Evolutionary conservation across 1,140 invertebrate species (phyloP).

Genomic region (Maniola jurtina): DNA sequence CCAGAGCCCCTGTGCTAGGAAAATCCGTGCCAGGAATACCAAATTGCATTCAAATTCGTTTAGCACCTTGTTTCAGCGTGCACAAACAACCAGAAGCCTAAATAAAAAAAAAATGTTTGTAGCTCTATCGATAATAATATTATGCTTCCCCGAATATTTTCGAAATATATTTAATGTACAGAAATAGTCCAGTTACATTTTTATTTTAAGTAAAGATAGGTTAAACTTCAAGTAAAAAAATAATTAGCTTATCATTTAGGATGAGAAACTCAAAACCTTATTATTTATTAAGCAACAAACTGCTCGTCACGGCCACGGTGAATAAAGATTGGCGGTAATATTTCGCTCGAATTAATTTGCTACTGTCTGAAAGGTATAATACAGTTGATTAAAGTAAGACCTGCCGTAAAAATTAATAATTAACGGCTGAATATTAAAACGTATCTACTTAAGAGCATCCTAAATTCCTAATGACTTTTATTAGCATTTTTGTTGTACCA

Average conservation of each 20-base stretch:
- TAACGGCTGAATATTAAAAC: neutral
- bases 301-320: conserved; percentile 15
- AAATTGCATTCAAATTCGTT: too few species aligned
- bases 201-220: neutral
- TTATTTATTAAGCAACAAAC: conserved; percentile 12
- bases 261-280: conserved; percentile 14
- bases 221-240: neutral
- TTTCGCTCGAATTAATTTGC: conserved; percentile 26
- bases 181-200: conserved; percentile 17
- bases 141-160: too few species aligned
- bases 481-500: too few species aligned
- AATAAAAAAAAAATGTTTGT: too few species aligned
- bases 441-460: too few species aligned
- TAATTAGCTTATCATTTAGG: neutral
- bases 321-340: conserved; percentile 18
- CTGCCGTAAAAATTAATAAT: neutral
- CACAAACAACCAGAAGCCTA: too few species aligned
- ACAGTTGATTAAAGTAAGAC: neutral
- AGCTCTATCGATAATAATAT: too few species aligned
- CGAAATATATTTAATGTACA: too few species aligned
- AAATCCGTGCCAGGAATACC: too few species aligned
- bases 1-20: too few species aligned
- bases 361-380: conserved; percentile 9
- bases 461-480: too few species aligned
- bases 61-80: too few species aligned